Evolutionary conservation across 2,797 vertebrate genomes (phyloP).

Genomic region (Kryptopterus vitreolus): DNA sequence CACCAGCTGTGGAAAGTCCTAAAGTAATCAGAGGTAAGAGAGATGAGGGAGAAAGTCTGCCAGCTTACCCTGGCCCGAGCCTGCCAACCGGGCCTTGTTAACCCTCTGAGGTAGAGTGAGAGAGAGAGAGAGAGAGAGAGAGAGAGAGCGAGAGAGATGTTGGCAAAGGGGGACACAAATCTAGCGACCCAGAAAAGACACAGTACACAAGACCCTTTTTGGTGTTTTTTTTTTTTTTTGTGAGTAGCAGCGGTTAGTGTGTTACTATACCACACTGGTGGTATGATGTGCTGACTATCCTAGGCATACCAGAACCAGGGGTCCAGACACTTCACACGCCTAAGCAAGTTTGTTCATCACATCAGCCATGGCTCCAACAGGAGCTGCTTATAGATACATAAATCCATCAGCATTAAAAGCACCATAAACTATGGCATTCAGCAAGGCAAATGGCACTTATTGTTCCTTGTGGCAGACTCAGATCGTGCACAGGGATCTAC

Average conservation of each 20-base stretch:
- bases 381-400: neutral
- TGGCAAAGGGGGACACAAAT: neutral
- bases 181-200: neutral
- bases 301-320: neutral
- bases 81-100: constrained; percentile 18
- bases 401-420: neutral
- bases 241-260: neutral
- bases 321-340: too few relatives aligned
- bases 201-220: neutral
- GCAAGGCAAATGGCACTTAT: neutral
- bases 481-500: too few relatives aligned
- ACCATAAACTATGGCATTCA: neutral
- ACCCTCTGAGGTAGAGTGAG: neutral
- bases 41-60: constrained; percentile 10
- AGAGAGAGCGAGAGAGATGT: neutral
- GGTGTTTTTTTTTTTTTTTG: neutral
- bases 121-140: constrained; percentile 1
- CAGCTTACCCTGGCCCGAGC: constrained; percentile 28
- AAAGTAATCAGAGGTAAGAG: constrained; percentile 31
- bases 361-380: neutral
- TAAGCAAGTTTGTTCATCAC: neutral
- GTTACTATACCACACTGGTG: neutral
- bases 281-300: neutral
- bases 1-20: constrained; percentile 38
- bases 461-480: neutral